Evolutionary conservation across 2,888 invertebrate species (phyloP), one percentile per base, ranked within the genome.

Genomic region (Leptothorax acervorum): DNA sequence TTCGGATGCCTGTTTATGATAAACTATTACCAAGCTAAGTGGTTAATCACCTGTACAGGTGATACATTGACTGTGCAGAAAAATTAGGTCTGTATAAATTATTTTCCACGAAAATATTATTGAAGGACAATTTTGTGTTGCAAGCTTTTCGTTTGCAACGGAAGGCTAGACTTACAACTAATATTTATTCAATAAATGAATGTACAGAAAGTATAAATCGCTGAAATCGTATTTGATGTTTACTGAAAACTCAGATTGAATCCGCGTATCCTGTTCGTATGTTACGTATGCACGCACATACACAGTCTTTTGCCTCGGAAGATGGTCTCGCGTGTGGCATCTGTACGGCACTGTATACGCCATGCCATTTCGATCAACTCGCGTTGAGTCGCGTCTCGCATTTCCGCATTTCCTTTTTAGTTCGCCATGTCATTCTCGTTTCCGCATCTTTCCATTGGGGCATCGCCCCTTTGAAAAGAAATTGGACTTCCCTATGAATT

Each of bases 301-400:
- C 28, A 65, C 70, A 42, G 35, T 53, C n/a, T 60, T 39, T 48
- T 63, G 23, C 82, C 62, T 53, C 42, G 65, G 28, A 42, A 60
- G 79, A 78, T 66, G 68, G 85, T 82, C 76, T 73, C 79, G 57
- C 31, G 51, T 55, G 70, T 63, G 35, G 51, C 70, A 68, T 9
- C 51, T 78, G 74, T 70, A 76, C 55, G 23, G 23, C 23, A 23
- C 23, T 23, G 23, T 23, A 23, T 23, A 23, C 23, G 23, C 23
- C 23, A 23, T 23, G 63, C n/a, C 76, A 53, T 83, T 76, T 83
- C 86, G 83, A 86, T 88, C 70, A 79, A 81, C 75, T 82, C 63
- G 23, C 11, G 53, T 3, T n/a, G 23, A 70, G 5, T 48, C 57
- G 35, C 48, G 39, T 81, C 79, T 78, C 82, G 60, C 5, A 68